phyloP scores from a whole-genome alignment of 2,797 vertebrate species.

The Lagorchestes hirsutus region DNA sequence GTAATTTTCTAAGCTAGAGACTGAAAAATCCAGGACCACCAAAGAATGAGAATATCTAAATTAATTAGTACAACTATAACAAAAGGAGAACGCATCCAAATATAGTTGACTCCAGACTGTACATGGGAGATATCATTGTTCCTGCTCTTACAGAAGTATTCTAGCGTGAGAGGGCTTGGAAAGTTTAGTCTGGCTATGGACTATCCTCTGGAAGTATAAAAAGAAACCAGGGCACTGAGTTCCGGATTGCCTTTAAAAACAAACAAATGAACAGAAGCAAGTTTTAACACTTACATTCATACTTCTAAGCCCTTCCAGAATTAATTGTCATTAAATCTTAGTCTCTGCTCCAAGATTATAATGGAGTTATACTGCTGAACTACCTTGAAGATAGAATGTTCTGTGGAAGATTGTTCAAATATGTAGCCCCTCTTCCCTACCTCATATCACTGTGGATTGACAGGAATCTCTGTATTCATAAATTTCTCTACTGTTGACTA shows the following conservation, averaged over 20 bases:
- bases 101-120: neutral
- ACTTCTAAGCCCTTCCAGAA: neutral
- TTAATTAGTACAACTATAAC: neutral
- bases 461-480: neutral
- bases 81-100: neutral
- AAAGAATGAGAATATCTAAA: constrained; percentile 25
- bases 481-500: neutral
- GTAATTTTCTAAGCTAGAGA: constrained; percentile 31
- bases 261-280: neutral
- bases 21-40: constrained; percentile 37
- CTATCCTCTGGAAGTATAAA: neutral
- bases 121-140: neutral
- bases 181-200: constrained; percentile 16
- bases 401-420: neutral
- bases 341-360: constrained; percentile 11
- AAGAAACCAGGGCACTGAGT: constrained; percentile 3
- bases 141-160: neutral
- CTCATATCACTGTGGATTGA: neutral
- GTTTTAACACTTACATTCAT: neutral
- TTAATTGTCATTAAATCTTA: constrained; percentile 1
- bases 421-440: neutral
- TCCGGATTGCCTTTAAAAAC: neutral
- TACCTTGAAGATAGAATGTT: neutral
- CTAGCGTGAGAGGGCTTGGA: neutral
- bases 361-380: neutral